These are phyloP conservation scores for Panthera tigris DNA, from an alignment of 2,113 vertebrate species.

Conservation along the genomic window DNA sequence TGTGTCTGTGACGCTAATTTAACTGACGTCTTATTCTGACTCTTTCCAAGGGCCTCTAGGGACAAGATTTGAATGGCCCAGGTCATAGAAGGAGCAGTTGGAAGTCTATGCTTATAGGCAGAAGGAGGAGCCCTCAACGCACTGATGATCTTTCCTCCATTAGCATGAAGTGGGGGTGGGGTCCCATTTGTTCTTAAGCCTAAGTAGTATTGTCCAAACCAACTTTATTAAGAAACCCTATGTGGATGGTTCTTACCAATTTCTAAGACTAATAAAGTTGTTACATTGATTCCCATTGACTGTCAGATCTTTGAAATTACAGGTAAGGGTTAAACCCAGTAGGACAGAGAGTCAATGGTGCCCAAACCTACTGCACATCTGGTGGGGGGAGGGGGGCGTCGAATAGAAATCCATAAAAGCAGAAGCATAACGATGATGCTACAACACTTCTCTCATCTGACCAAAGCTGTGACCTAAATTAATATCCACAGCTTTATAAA, in stretches of 20 bases:
- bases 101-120: neutral
- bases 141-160: neutral
- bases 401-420: neutral
- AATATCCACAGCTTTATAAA: slow-evolving; percentile 10
- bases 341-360: neutral
- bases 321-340: neutral
- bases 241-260: neutral
- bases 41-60: neutral
- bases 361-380: neutral
- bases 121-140: neutral
- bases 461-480: neutral
- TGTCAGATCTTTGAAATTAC: neutral
- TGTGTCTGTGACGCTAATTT: neutral
- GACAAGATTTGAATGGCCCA: neutral
- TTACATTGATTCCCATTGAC: neutral
- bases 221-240: neutral
- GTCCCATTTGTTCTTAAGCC: neutral
- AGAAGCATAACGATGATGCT: neutral
- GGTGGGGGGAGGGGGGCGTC: neutral
- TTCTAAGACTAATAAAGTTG: neutral
- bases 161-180: neutral
- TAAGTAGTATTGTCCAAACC: neutral
- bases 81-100: rapidly evolving
- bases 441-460: neutral
- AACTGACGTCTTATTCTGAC: neutral